Base-by-base conservation (phyloP, 2,888 invertebrate genomes). In the Acanthosoma haemorrhoidale region DNA sequence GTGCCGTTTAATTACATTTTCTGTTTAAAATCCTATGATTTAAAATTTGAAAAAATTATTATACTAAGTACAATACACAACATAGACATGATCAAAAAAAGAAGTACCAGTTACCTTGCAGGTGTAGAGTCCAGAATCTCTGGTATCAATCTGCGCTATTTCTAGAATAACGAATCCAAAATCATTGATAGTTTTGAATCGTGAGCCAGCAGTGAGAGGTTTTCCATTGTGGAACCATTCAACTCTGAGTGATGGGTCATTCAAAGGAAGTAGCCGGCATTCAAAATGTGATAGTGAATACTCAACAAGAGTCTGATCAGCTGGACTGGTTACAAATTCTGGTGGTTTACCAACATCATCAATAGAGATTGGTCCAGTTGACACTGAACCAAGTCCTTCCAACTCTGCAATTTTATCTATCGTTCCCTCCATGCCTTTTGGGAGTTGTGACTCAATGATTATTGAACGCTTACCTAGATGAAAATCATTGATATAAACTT, bases 171-270 rank as follows among this genome's bases (percentile, higher is more conserved):
- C 96, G 79, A 94, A 96, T 68, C 98, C 97, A 81, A 98, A 97
- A 79, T 98, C 97, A 78, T 95, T 94, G 76, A 96, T 94, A 0
- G 96, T 96, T 81, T 96, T 96, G 75, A 96, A 90, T 78, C 96
- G 87, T 4, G 94, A 94, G 72, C 95, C 94, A 70, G 93, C 90
- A 80, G 91, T 86, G 72, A 98, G 85, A 3, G 95, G 89, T 80
- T 95, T 92, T 51, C 96, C 97, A 79, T 99, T 96, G 78, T 96
- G 96, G 87, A 88, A 97, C 97, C 97, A 98, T 81, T 97, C 96
- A 11, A 96, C 94, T 75, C 92, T 85, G 90, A 96, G 92, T 78
- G 92, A 93, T 4, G 93, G 91, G 80, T 96, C 96, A 77, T 94
- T 94, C 15, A 94, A 87, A 16, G 95, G 96, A 74, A 89, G 87